Base-by-base conservation (phyloP, 2,888 invertebrate species). In the Erpobdella octoculata region DNA sequence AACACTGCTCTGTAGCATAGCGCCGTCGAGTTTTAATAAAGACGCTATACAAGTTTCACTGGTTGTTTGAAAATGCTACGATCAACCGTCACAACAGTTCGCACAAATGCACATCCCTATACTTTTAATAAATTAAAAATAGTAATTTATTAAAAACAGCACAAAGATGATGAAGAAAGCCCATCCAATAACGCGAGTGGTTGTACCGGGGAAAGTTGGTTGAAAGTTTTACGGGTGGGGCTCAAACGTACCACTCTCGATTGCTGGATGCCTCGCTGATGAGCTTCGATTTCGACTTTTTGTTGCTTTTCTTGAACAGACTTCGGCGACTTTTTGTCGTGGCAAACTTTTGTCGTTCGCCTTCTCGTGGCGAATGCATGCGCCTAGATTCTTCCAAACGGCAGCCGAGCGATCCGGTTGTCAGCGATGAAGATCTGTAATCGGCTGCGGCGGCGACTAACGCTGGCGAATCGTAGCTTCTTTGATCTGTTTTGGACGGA, bases 241-340 rank as follows among this genome's bases (percentile, higher is more conserved):
- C 38, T 58, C 58, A 69, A n/a, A 69, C 69, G 31, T 69, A 69
- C 69, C 69, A 69, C 35, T 69, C 69, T 53, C 35, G 15, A n/a
- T 69, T 69, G 0, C 3, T 25, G 0, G 25, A n/a, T 21, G 46
- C 69, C 48, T 21, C 33, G 28, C 31, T 33, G 18, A n/a, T 33
- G 28, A 62, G 62, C 35, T 62, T 62, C 8, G 31, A 35, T 35
- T 62, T 62, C 8, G 31, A n/a, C 35, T 62, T 62, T n/a, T 18
- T 31, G 18, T 31, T 33, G 35, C 35, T 33, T 35, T 33, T 62
- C 62, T 35, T 35, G 62, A 53, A 28, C 8, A 53, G n/a, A 15
- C 53, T 28, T 53, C 53, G 21, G 6, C 53, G 53, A 53, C 28
- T 53, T 53, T 53, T 53, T n/a, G 53, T 25, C n/a, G 53, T n/a